Percentiles rank a stretch among this genome's conserved stretches.
These are phyloP conservation scores for Lissonota sp. DNA, from an alignment of 2,888 invertebrate genomes.

Conservation along the genomic window DNA sequence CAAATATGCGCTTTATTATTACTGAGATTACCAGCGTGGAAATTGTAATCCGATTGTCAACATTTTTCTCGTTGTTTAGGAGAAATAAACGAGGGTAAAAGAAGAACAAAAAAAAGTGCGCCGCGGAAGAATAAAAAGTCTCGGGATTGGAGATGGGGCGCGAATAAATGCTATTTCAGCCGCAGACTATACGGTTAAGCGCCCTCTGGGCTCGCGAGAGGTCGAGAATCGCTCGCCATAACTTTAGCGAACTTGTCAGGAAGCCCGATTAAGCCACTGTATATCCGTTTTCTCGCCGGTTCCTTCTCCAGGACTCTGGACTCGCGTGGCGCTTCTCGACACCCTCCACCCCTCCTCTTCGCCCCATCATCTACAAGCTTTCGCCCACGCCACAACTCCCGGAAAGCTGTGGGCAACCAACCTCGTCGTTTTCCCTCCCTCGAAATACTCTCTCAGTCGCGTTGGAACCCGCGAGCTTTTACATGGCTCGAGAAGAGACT, in stretches of 20 bases:
- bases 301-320: slow-evolving; percentile 34
- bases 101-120: slow-evolving; percentile 7
- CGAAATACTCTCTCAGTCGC: slow-evolving; percentile 11
- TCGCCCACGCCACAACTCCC: slow-evolving; percentile 30
- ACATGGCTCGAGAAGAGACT: slow-evolving; percentile 27
- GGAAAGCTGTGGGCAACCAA: slow-evolving; percentile 40
- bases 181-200: slow-evolving; percentile 39
- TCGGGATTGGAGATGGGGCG: slow-evolving; percentile 1
- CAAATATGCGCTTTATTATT: too few relatives aligned
- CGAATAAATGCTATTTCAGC: slow-evolving; percentile 51
- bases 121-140: slow-evolving; percentile 28
- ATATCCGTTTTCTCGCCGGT: slow-evolving; percentile 66
- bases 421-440: slow-evolving; percentile 6
- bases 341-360: slow-evolving; percentile 27
- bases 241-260: slow-evolving; percentile 68
- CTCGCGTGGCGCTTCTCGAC: slow-evolving; percentile 38
- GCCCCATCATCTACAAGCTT: neutral
- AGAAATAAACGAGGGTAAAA: slow-evolving; percentile 29
- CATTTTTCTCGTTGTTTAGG: slow-evolving; percentile 22
- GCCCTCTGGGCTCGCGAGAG: slow-evolving; percentile 29
- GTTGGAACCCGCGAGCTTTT: slow-evolving; percentile 13
- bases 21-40: too few relatives aligned
- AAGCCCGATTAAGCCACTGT: slow-evolving; percentile 71
- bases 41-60: neutral
- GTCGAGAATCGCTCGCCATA: slow-evolving; percentile 65